Base-by-base conservation (phyloP, 1,140 invertebrate species). In the Pemphigus obesinymphae region DNA sequence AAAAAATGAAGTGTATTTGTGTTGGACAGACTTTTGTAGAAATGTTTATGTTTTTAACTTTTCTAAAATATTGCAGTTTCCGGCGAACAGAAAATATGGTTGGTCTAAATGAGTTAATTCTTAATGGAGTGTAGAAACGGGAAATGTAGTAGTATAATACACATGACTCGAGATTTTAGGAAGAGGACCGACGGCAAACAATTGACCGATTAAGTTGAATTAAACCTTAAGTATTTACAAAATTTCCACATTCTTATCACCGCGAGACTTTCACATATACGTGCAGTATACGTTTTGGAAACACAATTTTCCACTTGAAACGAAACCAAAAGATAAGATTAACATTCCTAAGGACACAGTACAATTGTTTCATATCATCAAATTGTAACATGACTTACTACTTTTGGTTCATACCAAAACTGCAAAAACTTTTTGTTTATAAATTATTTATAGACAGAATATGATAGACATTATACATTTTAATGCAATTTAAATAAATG, bases 301-400 rank as follows among this genome's bases (percentile, higher is more conserved):
- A 70, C 37, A 45, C 66, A 70, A 70, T 70, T 70, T 70, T 70
- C 40, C 66, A 13, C 66, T 45, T 15, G 37, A 26, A 26, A 43
- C 37, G 66, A 45, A 70, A 70, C 40, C 66, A 43, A 70, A 70
- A 15, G 66, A 45, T 26, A 43, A n/a, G 66, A 70, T 70, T 70
- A 70, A 70, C 66, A 70, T 70, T 45, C 66, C 23, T 26, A 7
- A 26, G 4, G n/a, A 11, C 8, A 66, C 17, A 66, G 34, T 26
- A 26, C n/a, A 66, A 37, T n/a, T 29, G 37, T 17, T 6, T 63
- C 31, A 34, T 17, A 17, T 29, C 17, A 34, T 66, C 26, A 15
- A 7, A 61, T 61, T 29, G 26, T 29, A 29, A 61, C 23, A 61
- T 61, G 58, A 31, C 15, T 61, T 13, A n/a, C n/a, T n/a, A n/a